These are phyloP conservation scores for Ochropleura plecta DNA, from an alignment of 2,888 invertebrate genomes.

Conservation along the genomic window DNA sequence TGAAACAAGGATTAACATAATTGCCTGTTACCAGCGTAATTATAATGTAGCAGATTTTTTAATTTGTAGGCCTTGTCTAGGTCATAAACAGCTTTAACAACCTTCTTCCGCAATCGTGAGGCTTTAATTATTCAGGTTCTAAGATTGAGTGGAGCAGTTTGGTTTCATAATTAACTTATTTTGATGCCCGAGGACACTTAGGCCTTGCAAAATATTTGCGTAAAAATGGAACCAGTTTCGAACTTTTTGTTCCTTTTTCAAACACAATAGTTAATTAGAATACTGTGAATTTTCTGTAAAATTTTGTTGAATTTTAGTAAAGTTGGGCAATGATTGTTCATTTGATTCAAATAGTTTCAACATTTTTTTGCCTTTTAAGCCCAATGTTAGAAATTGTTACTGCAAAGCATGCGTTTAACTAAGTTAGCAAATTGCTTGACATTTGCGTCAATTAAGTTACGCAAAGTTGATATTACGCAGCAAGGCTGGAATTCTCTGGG, in stretches of 20 bases:
- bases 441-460: conserved; percentile 19
- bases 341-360: conserved; percentile 7
- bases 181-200: conserved; percentile 4
- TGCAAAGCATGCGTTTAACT: conserved; percentile 7
- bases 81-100: conserved; percentile 45
- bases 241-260: conserved; percentile 25
- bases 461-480: conserved; percentile 31
- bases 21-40: conserved; percentile 29
- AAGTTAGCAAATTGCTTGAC: conserved; percentile 28
- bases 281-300: conserved; percentile 38
- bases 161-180: conserved; percentile 16
- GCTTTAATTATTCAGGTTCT: conserved; percentile 46
- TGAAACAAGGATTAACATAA: conserved; percentile 46
- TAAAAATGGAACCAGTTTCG: conserved; percentile 10
- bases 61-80: conserved; percentile 36
- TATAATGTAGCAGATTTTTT: conserved; percentile 39
- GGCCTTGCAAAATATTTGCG: background rate
- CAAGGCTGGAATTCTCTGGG: conserved; percentile 21
- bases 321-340: conserved; percentile 34
- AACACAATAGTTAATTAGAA: conserved; percentile 40
- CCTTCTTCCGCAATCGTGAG: conserved; percentile 44
- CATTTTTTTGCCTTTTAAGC: conserved; percentile 13
- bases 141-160: conserved; percentile 10
- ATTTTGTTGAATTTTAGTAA: conserved; percentile 34
- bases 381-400: conserved; percentile 2